Evolutionary conservation across 30 jellyfish, hydroid and myxozoan species (phyloP).

Genomic region (Aurelia coerulea): DNA sequence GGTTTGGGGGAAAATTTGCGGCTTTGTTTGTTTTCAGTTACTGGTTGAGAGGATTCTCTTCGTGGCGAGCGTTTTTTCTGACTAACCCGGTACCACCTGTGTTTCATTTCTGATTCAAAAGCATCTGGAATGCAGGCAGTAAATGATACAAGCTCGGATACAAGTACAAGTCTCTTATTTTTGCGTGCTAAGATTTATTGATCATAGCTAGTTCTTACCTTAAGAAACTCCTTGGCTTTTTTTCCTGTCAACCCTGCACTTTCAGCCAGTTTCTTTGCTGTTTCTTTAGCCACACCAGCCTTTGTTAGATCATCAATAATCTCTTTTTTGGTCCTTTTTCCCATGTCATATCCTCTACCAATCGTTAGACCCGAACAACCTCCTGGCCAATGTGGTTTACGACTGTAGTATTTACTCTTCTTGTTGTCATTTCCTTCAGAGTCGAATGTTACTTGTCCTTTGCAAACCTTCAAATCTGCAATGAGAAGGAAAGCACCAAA

Average conservation of each 20-base stretch:
- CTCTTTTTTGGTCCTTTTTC: conserved; percentile 44
- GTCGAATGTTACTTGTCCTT: conserved; percentile 75
- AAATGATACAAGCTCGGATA: too few relatives aligned
- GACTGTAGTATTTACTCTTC: conserved; percentile 62
- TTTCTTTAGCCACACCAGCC: conserved; percentile 43
- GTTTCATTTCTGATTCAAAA: too few relatives aligned
- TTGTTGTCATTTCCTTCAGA: conserved; percentile 77
- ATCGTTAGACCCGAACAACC: conserved; percentile 70
- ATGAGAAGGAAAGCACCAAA: background rate
- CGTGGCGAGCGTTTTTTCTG: too few relatives aligned
- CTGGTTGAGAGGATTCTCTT: too few relatives aligned
- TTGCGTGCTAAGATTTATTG: too few relatives aligned
- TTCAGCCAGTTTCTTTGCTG: conserved; percentile 49
- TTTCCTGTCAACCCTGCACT: conserved; percentile 51
- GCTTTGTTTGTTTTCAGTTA: too few relatives aligned
- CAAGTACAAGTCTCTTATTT: too few relatives aligned
- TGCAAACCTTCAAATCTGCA: conserved; percentile 45
- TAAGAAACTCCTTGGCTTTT: conserved; percentile 48
- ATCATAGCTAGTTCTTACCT: conserved; percentile 14
- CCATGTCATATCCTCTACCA: conserved; percentile 85
- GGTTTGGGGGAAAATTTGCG: too few relatives aligned
- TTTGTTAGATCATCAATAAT: conserved; percentile 43
- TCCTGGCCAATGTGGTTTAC: conserved; percentile 70
- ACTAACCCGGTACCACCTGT: too few relatives aligned
- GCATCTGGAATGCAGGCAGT: too few relatives aligned